phyloP scores from a whole-genome alignment of 1,140 invertebrate species.

The Drosophila arizonae region DNA sequence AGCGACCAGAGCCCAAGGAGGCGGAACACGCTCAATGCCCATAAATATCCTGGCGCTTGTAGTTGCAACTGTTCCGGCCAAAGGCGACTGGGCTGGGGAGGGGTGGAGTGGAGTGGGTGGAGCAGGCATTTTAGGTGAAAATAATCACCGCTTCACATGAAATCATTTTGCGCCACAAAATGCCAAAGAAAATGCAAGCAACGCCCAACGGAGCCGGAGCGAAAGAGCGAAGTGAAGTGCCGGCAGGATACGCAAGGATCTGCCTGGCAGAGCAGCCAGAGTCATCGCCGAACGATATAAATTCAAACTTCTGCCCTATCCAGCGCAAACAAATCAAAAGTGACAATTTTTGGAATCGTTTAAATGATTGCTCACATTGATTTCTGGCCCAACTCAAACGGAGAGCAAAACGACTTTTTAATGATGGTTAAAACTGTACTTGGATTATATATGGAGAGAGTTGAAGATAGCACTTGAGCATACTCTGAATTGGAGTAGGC shows the following conservation, averaged over 20 bases:
- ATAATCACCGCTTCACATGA: slow-evolving; percentile 82
- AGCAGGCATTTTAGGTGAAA: slow-evolving; percentile 71
- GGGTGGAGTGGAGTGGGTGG: neutral
- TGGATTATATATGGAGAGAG: neutral
- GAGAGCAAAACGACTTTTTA: neutral
- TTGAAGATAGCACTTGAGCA: neutral
- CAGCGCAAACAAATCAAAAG: slow-evolving; percentile 77
- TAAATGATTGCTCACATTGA: slow-evolving; percentile 70
- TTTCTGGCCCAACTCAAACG: slow-evolving; percentile 40
- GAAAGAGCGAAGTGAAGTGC: neutral
- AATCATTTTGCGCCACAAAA: slow-evolving; percentile 76
- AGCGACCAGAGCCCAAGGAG: slow-evolving; percentile 50
- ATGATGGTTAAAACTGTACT: neutral
- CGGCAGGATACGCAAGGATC: slow-evolving; percentile 44
- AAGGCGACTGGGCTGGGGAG: neutral
- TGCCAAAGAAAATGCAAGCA: slow-evolving; percentile 68
- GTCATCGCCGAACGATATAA: slow-evolving; percentile 30
- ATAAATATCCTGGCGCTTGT: slow-evolving; percentile 75
- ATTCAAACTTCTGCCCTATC: slow-evolving; percentile 62
- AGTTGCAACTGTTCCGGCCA: slow-evolving; percentile 50
- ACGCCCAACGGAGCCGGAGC: slow-evolving; percentile 41
- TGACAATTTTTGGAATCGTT: slow-evolving; percentile 69
- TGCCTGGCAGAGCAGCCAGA: slow-evolving; percentile 30
- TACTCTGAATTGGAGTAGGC: no score
- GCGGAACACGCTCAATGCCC: slow-evolving; percentile 77